Evolutionary conservation across 2,888 invertebrate species (phyloP), one percentile per base, ranked within the genome.

Genomic region (Ophion obscuratus): DNA sequence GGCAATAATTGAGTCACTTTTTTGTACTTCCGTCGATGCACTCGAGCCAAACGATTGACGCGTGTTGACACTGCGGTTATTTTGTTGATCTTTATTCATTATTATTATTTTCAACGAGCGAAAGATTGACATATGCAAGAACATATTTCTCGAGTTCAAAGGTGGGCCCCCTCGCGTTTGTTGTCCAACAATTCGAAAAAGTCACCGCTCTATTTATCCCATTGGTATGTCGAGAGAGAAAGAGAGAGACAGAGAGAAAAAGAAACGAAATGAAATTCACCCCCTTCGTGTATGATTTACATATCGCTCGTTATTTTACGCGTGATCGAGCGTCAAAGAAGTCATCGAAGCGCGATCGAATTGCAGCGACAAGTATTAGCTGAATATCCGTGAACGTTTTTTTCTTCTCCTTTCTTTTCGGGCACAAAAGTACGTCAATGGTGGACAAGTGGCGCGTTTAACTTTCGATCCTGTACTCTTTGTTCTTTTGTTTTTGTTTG

Each of bases 271-370:
- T 5, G 27, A 20, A 61, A 40, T 71, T 61, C 83, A 66, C 61
- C 76, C 53, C 31, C 62, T 61, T 62, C 70, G 61, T 80, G 83
- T 76, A 64, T 74, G 62, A 83, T 83, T 80, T 74, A 61, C 74
- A 83, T 77, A 86, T 79, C 75, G 70, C 61, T 76, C 40, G 57
- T 81, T 81, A 79, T 81, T 82, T 84, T 24, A 79, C 87, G 80
- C 87, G 59, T 84, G 84, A 84, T 67, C 84, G 71, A 82, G 53
- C 75, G 81, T 76, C 83, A 88, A 88, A 87, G 76, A 83, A 83
- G 27, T 75, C 88, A 88, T 74, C 81, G 88, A 86, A 81, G 88
- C 85, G 87, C 85, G 62, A 85, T 75, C 86, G 77, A 87, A 84
- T 88, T 83, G 83, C 70, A 59, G 81, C 75, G 88, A 88, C 88